Base-by-base conservation (phyloP, 2,888 invertebrate genomes). In the Protophormia terraenovae region DNA sequence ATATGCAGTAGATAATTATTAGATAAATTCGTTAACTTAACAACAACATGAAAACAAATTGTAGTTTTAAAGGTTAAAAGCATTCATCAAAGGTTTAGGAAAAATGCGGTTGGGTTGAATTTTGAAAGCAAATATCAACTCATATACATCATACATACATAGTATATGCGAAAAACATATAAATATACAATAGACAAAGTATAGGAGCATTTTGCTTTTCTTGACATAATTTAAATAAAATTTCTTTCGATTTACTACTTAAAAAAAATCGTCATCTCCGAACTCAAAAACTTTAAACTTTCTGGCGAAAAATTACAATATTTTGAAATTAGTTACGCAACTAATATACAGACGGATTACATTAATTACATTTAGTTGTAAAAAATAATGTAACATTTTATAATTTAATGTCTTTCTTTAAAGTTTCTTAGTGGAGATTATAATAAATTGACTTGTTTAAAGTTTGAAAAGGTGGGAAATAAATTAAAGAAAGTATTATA, bases 21-120 rank as follows among this genome's bases (percentile, higher is more conserved):
- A 60, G 35, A 60, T 60, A 35, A 60, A 19, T 60, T 35, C 12
- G 10, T 67, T 69, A 35, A 69, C 50, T 67, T 67, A 69, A 69
- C 32, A 60, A 50, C 3, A 41, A 35, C 22, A 69, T 50, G 5
- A 47, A 67, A 67, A 47, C 19, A 67, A 47, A 47, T 47, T 47
- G 1, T 50, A 35, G 8, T 62, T 22, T 50, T 19, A 19, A 32
- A 22, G 32, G 67, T 53, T 69, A 47, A 53, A 35, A 62, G 38
- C 50, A 35, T 29, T 58, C 29, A 32, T 32, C 7, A 32, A 29
- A 29, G 50, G 47, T 14, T 22, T 4, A 14, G 38, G 22, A 14
- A 22, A 38, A 38, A 62, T 38, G 62, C 38, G 24, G 0, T 62
- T 38, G 14, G 27, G 1, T 62, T 22, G 3, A n/a, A 38, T 24